phyloP scores from a whole-genome alignment of 2,113 vertebrate genomes.

The Oncorhynchus keta region DNA sequence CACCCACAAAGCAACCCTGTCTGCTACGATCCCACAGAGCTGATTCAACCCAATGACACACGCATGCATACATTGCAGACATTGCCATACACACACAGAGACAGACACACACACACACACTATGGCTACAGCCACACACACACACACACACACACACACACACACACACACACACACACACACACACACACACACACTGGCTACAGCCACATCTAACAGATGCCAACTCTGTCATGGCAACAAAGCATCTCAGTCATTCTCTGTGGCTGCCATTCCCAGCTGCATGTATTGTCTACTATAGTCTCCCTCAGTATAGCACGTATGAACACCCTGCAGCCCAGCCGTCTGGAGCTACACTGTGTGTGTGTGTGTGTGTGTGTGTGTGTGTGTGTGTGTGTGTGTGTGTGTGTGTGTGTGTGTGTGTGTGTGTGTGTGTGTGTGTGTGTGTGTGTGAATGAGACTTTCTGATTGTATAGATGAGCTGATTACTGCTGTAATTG shows the following conservation, averaged over 20 bases:
- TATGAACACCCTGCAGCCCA: slow-evolving; percentile 17
- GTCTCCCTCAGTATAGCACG: neutral
- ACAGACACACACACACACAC: too few relatives aligned
- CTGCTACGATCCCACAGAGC: neutral
- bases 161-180: neutral
- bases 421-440: slow-evolving; percentile 2
- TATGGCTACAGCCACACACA: too few relatives aligned
- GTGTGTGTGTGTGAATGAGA: neutral
- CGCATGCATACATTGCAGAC: neutral
- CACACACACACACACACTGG: slow-evolving; percentile 2
- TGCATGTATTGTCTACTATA: too few relatives aligned
- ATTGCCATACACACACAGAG: neutral
- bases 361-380: neutral
- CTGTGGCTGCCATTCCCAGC: neutral
- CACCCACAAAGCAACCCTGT: neutral
- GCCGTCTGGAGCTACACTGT: neutral
- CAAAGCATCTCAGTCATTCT: slow-evolving; percentile 24
- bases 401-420: neutral
- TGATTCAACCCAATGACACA: neutral
- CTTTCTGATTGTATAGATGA: neutral
- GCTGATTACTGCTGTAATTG: slow-evolving; percentile 5
- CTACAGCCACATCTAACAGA: neutral
- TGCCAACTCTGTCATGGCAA: neutral
- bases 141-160: neutral
- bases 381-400: neutral